Evolutionary conservation across 1,140 invertebrate genomes (phyloP), one percentile per base, ranked within the genome.

Genomic region (Zaprionus capensis): DNA sequence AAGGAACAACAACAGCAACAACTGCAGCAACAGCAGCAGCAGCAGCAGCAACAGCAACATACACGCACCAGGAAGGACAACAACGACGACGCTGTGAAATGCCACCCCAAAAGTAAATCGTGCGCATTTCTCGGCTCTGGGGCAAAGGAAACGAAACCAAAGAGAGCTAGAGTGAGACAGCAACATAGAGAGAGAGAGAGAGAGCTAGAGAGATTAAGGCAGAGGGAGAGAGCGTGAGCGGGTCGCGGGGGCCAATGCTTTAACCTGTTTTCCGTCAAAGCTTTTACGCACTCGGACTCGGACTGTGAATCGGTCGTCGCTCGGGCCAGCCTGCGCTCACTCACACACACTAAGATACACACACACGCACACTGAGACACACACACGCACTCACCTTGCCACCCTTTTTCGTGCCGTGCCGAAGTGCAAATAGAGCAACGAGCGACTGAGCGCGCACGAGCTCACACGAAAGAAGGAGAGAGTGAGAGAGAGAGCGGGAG

Each of bases 251-350:
- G 78, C 63, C 78, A 69, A 80, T 80, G 84, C 81, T 85, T 90
- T 90, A 90, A 90, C 85, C 85, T 90, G 85, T 90, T 90, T 90
- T 90, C 72, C 85, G 71, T 71, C 34, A 68, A 68, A 90, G 85
- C 85, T 90, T 90, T 90, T 85, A 90, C 85, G 85, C 85, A 88
- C 81, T 78, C 80, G 77, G 62, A 51, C 69, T 34, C 46, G 77
- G 62, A 58, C 69, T 34, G 36, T 64, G 62, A 51, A 31, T 46
- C 58, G 58, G 58, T 44, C 24, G 59, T 41, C 9, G 24, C 20
- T 66, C 53, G 64, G 34, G 44, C 55, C 24, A 53, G 34, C 71
- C 51, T 41, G 58, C 36, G 41, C 55, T 58, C 69, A 66, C 67
- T 46, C 36, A 56, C 17, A 55, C 57, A 58, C 46, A 28, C 28